These are phyloP conservation scores for Ataeniobius toweri DNA, from an alignment of 2,797 vertebrate species.

Conservation along the genomic window DNA sequence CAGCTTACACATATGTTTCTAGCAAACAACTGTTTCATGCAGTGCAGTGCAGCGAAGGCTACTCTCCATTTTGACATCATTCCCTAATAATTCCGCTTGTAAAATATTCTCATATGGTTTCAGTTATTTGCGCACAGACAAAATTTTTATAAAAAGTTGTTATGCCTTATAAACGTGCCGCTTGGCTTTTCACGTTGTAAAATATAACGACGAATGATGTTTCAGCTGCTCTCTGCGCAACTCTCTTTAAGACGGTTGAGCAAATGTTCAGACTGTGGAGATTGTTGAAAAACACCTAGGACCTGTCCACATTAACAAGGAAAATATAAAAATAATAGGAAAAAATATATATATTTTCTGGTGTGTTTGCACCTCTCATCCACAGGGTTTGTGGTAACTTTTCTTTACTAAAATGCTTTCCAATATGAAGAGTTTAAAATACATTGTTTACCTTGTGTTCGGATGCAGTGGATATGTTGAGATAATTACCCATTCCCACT, in stretches of 20 bases:
- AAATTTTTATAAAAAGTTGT: neutral
- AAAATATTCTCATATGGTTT: neutral
- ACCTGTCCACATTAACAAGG: neutral
- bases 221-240: neutral
- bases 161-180: neutral
- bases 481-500: neutral
- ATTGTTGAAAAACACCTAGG: neutral
- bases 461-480: neutral
- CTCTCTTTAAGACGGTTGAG: neutral
- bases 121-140: neutral
- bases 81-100: neutral
- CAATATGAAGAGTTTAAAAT: neutral
- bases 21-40: too few species aligned
- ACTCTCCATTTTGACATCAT: neutral
- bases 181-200: neutral
- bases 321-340: neutral
- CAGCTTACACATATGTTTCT: too few species aligned
- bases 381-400: neutral
- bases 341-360: too few species aligned
- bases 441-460: neutral
- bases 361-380: too few species aligned
- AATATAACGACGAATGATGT: neutral
- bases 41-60: neutral
- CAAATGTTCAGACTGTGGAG: neutral
- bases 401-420: neutral